Base-by-base conservation (phyloP, 2,797 vertebrate genomes). In the Protosalanx chinensis region DNA sequence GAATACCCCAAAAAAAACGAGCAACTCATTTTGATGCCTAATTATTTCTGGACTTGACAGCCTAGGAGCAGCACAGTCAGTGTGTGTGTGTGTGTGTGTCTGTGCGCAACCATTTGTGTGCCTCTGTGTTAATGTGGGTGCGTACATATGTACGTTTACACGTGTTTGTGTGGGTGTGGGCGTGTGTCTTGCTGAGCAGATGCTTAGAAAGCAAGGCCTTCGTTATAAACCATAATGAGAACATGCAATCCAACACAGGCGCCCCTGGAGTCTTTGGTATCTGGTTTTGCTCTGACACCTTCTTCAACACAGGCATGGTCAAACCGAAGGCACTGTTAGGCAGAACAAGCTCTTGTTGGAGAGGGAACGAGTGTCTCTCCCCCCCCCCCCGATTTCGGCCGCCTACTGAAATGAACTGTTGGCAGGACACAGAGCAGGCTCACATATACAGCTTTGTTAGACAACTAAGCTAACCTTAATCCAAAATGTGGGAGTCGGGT, bases 1-100 rank as follows among this genome's bases (percentile, higher is more conserved):
- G 88, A 79, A 68, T 68, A 75, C 67, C 67, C 62, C 63, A 57
- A 71, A 68, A 75, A 81, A 88, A 87, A 91, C 90, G 88, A 93
- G 87, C 88, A 87, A 90, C 88, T 93, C 90, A 92, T 94, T 92
- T 92, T 94, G 92, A 93, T 92, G 91, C 89, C 91, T 93, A 94
- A 93, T 93, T 93, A 93, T 94, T 94, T 93, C 92, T 91, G 90
- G 91, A 91, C 91, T 93, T 95, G 93, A 93, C 93, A 94, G 90
- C 88, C 91, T 92, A 88, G 87, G 86, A 92, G 90, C 81, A 85
- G 88, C 88, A 87, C 85, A 88, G 85, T 80, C 85, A 81, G 86
- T 87, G 88, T 86, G 83, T 82, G 80, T 82, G 84, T 53, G 33
- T 63, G n/a, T 20, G 18, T 16, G 32, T 8, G 16, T 64, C 79